A percentile compares a stretch with the other conserved stretches of the same genome.
Evolutionary conservation across 2,113 vertebrate genomes (phyloP).

Genomic region (Zootoca vivipara): DNA sequence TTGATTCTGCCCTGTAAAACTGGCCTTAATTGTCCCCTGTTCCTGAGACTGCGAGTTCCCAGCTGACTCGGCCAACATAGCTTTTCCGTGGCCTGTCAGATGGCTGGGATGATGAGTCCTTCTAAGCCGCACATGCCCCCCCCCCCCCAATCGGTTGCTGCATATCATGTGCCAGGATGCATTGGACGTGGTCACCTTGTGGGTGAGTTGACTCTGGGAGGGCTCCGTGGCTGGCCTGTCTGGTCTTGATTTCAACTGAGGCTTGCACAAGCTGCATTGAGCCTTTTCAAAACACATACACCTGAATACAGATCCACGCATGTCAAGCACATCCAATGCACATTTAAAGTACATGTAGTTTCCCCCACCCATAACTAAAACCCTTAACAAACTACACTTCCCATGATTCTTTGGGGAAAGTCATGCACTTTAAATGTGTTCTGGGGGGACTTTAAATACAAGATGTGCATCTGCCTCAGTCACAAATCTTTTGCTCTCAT

Average conservation of each 20-base stretch:
- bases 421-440: no score
- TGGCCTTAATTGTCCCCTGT: background rate
- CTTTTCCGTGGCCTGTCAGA: constrained; percentile 17
- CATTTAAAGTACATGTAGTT: no score
- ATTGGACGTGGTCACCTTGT: background rate
- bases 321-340: no score
- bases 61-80: background rate
- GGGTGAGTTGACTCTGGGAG: background rate
- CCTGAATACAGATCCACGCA: no score
- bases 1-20: background rate
- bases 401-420: no score
- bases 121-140: background rate
- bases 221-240: background rate
- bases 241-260: background rate
- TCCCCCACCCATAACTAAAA: no score
- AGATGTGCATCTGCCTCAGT: no score
- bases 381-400: no score
- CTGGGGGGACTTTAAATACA: no score
- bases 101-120: constrained; percentile 14
- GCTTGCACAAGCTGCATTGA: background rate
- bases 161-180: constrained; percentile 4
- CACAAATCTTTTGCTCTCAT: background rate
- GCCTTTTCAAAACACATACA: background rate
- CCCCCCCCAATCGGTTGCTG: background rate
- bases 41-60: background rate